A percentile compares a stretch with the other conserved stretches of the same genome.
Conservation (phyloP, 2,888 invertebrate species). For the Aporophyla lueneburgensis region DNA sequence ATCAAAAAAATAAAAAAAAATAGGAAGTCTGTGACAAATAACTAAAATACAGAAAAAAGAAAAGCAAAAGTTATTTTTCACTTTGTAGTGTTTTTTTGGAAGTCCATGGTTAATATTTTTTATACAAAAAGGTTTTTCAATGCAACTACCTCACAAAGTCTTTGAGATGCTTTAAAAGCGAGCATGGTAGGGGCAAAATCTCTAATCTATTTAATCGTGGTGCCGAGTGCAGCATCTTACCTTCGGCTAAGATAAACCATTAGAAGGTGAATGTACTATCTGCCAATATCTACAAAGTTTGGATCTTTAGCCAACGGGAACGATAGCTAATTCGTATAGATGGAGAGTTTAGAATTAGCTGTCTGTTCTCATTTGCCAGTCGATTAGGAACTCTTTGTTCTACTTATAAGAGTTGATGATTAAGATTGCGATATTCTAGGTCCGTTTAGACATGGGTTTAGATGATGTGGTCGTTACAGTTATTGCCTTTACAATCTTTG, state of each 20-base stretch:
- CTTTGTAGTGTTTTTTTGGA: too few species aligned
- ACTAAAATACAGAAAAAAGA: too few species aligned
- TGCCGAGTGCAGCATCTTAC: conserved; percentile 64
- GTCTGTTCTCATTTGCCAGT: conserved; percentile 6
- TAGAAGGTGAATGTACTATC: conserved; percentile 49
- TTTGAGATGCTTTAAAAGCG: neutral
- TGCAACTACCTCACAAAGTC: neutral
- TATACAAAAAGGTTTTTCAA: too few species aligned
- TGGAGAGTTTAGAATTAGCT: conserved; percentile 30
- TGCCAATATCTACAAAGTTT: conserved; percentile 9
- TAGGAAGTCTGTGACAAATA: too few species aligned
- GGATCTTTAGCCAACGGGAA: neutral
- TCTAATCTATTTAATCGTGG: conserved; percentile 64
- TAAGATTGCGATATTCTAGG: neutral
- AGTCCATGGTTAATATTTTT: too few species aligned
- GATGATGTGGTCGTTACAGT: too few species aligned
- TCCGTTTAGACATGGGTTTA: neutral
- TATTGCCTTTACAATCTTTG: neutral
- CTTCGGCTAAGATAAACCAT: conserved; percentile 56
- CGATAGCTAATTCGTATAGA: conserved; percentile 32
- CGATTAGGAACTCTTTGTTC: conserved; percentile 11
- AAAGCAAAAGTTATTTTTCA: too few species aligned
- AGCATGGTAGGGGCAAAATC: conserved; percentile 54
- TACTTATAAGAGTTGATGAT: neutral
- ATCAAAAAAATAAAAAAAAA: too few species aligned